These are phyloP conservation scores for Cairina moschata DNA, from an alignment of 2,113 vertebrate genomes.

Conservation along the genomic window DNA sequence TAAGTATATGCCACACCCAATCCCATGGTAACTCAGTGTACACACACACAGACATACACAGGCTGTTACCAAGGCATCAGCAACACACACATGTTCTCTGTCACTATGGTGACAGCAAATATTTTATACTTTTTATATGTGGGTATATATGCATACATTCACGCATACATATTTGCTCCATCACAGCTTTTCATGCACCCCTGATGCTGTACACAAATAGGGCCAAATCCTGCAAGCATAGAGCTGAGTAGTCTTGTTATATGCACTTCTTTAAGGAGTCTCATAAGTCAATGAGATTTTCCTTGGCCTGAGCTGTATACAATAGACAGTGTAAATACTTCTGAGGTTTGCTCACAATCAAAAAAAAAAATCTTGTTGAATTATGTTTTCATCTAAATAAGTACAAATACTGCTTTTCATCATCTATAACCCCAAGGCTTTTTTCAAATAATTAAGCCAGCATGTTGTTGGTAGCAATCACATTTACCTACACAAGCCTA, in stretches of 20 bases:
- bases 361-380: not conserved
- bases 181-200: not conserved
- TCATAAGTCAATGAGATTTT: not conserved
- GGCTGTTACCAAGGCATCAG: not conserved
- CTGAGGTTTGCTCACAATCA: not conserved
- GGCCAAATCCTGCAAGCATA: not conserved
- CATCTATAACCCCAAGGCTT: not conserved
- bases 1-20: not conserved
- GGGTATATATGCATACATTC: not conserved
- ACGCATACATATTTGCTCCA: not conserved
- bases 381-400: not conserved
- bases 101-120: not conserved
- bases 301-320: not conserved
- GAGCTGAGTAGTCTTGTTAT: not conserved
- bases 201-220: not conserved
- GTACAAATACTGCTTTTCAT: not conserved
- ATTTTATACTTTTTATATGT: not conserved
- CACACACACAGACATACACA: not conserved
- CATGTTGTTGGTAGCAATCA: not conserved
- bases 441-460: not conserved
- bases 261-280: not conserved
- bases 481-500: not conserved
- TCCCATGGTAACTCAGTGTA: not conserved
- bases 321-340: not conserved
- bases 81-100: not conserved